phyloP scores from a whole-genome alignment of 2,888 invertebrate species.

The Boloria euphrosyne region DNA sequence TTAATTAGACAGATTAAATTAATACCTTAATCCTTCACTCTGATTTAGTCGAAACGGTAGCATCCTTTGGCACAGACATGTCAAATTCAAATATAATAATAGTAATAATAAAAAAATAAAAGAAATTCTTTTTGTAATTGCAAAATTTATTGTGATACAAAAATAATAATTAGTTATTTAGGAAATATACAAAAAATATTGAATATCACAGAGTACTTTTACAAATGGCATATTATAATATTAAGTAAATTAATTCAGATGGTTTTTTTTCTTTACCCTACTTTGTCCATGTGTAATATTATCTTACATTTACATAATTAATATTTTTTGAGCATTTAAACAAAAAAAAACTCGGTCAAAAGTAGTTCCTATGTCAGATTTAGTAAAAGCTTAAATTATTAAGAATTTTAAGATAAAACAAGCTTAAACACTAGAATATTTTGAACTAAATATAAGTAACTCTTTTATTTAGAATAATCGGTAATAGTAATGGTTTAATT shows the following conservation, averaged over 20 bases:
- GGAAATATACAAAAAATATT: conserved; percentile 10
- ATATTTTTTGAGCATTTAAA: no score
- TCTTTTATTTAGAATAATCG: no score
- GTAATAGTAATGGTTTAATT: no score
- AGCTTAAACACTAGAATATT: no score
- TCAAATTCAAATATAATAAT: conserved; percentile 31
- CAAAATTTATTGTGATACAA: conserved; percentile 12
- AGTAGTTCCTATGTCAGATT: no score
- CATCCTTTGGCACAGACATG: conserved; percentile 45
- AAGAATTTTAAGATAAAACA: no score
- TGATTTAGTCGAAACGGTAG: conserved; percentile 33
- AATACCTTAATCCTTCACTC: conserved; percentile 23
- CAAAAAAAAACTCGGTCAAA: no score
- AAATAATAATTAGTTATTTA: conserved; percentile 1
- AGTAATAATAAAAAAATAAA: conserved; percentile 5
- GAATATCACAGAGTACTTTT: conserved; percentile 30
- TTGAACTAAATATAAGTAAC: no score
- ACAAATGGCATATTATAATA: conserved; percentile 5
- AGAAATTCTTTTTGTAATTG: conserved; percentile 2
- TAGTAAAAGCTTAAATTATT: no score
- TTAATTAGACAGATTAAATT: not conserved
- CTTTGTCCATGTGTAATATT: conserved; percentile 8
- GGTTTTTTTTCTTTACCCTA: conserved; percentile 6
- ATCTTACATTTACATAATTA: no score
- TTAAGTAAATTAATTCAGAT: not conserved